Percentiles rank a stretch among this genome's conserved stretches.
Conservation (phyloP, 2,888 invertebrate species). For the Sylvicola cinctus region DNA sequence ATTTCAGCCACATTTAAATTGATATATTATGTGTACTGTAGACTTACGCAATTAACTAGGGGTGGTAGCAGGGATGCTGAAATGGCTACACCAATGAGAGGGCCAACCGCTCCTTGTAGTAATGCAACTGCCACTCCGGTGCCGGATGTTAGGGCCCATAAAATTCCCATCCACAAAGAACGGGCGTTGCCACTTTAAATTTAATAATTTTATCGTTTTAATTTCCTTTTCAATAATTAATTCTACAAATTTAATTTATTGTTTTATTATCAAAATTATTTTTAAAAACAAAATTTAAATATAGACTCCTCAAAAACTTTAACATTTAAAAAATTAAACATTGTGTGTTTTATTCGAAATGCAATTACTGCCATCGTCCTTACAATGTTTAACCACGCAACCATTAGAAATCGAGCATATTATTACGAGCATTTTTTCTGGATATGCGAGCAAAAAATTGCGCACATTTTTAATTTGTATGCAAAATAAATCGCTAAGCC, state of each 20-base stretch:
- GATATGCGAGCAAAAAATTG: too few relatives aligned
- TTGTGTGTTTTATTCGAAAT: too few relatives aligned
- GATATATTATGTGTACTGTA: too few relatives aligned
- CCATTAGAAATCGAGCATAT: too few relatives aligned
- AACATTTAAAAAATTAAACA: too few relatives aligned
- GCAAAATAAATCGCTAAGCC: too few relatives aligned
- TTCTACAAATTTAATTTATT: not conserved
- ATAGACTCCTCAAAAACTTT: not conserved
- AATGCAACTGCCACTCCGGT: slow-evolving; percentile 71
- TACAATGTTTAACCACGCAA: too few relatives aligned
- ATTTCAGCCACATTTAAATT: too few relatives aligned
- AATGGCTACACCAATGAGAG: slow-evolving; percentile 75
- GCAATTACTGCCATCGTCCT: too few relatives aligned
- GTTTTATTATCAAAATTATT: not conserved
- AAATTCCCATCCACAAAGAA: slow-evolving; percentile 52
- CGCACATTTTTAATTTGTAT: too few relatives aligned
- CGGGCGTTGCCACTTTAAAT: slow-evolving; percentile 43
- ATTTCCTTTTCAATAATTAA: not conserved
- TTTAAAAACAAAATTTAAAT: not conserved
- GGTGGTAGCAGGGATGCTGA: slow-evolving; percentile 71
- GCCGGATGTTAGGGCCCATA: slow-evolving; percentile 54
- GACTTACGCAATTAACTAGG: slow-evolving; percentile 66
- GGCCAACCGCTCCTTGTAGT: slow-evolving; percentile 65
- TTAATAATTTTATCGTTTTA: slow-evolving; percentile 4
- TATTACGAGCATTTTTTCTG: too few relatives aligned